Conservation (phyloP, 2,888 invertebrate genomes). For the Calephelis perditalis region DNA sequence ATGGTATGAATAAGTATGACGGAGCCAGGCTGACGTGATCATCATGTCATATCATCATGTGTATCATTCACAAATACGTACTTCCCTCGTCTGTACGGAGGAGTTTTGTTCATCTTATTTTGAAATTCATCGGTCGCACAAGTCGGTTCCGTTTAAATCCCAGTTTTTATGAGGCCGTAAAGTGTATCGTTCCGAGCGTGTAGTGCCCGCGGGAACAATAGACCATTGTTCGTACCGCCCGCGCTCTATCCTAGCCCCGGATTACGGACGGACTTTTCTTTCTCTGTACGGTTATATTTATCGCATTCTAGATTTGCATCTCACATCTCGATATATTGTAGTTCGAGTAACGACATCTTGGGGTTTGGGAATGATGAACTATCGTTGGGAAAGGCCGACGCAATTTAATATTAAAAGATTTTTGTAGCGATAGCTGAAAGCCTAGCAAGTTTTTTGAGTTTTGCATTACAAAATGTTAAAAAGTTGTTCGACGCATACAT, state of each 20-base stretch:
- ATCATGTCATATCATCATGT: too few species aligned
- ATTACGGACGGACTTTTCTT: constrained; percentile 20
- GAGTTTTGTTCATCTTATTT: not conserved
- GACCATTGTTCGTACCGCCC: constrained; percentile 30
- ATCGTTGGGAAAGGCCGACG: not conserved
- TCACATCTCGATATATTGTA: not conserved
- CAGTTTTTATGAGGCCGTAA: constrained; percentile 7
- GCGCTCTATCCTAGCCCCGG: constrained; percentile 29
- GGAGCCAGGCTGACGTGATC: too few species aligned
- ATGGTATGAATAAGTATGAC: too few species aligned
- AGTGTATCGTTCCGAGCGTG: constrained; percentile 24
- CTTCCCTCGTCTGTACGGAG: too few species aligned
- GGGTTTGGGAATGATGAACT: not conserved
- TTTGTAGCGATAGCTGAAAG: too few species aligned
- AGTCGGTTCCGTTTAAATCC: constrained; percentile 3
- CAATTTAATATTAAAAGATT: not conserved
- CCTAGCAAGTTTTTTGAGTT: too few species aligned
- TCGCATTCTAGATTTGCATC: constrained; percentile 5
- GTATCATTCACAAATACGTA: too few species aligned
- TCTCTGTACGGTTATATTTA: constrained; percentile 5
- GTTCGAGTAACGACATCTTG: constrained; percentile 2
- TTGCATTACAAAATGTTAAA: too few species aligned
- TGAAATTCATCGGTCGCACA: not conserved
- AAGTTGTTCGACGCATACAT: too few species aligned
- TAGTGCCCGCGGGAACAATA: constrained; percentile 25